A percentile compares a stretch with the other conserved stretches of the same genome.
phyloP scores from a whole-genome alignment of 2,888 invertebrate species.

The Lissocephala sabroskyi region DNA sequence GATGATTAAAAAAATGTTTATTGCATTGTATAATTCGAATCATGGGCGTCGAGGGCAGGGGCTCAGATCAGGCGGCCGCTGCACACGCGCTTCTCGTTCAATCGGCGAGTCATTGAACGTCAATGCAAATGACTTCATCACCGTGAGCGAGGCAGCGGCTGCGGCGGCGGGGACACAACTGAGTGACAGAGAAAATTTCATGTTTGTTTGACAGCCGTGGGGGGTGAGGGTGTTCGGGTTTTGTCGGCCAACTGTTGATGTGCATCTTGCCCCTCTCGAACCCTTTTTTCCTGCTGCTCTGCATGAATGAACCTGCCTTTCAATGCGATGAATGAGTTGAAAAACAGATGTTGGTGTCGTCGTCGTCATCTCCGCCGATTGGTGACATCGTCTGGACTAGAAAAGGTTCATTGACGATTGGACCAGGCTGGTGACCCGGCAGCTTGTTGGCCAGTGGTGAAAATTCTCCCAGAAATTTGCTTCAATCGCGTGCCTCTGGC shows the following conservation, averaged over 20 bases:
- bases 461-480: background rate
- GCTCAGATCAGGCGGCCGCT: no score
- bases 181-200: conserved; percentile 29
- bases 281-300: conserved; percentile 7
- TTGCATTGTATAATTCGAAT: conserved; percentile 10
- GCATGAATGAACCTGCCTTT: conserved; percentile 1
- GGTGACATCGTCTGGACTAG: background rate
- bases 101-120: conserved; percentile 47
- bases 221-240: no score
- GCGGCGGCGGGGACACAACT: conserved; percentile 20
- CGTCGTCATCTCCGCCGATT: no score
- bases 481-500: conserved; percentile 33
- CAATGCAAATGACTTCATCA: conserved; percentile 44
- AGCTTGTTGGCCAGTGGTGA: no score
- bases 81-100: conserved; percentile 23
- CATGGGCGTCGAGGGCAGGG: conserved; percentile 4
- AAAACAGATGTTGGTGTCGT: background rate
- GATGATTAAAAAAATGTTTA: conserved; percentile 12
- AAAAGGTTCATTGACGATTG: background rate
- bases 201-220: no score
- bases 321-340: conserved; percentile 7
- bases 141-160: background rate
- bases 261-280: background rate
- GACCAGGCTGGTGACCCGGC: no score
- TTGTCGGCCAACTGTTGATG: background rate